Evolutionary conservation across 2,797 vertebrate genomes (phyloP).

Genomic region (Clamator glandarius): DNA sequence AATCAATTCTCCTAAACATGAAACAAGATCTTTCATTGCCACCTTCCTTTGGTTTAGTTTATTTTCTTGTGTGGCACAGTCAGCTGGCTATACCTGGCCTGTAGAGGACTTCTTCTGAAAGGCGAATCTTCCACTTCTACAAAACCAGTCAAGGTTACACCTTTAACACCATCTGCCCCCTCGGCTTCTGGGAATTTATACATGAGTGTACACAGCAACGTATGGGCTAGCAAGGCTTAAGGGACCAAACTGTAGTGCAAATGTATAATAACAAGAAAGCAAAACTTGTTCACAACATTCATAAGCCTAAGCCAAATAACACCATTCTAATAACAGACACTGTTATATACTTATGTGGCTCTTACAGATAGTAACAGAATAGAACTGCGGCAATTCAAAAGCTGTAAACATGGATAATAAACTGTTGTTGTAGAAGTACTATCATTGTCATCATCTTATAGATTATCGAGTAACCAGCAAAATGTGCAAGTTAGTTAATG

Average conservation of each 20-base stretch:
- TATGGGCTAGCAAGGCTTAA: not conserved
- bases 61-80: not conserved
- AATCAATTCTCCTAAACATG: not conserved
- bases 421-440: not conserved
- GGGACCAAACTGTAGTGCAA: not conserved
- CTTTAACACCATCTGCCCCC: not conserved
- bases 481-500: not conserved
- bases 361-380: not conserved
- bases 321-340: not conserved
- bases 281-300: not conserved
- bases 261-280: not conserved
- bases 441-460: not conserved
- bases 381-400: not conserved
- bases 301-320: not conserved
- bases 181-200: not conserved
- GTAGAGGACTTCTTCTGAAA: not conserved
- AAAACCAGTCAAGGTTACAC: not conserved
- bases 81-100: not conserved
- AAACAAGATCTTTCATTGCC: not conserved
- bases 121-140: not conserved
- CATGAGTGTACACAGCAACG: not conserved
- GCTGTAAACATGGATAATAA: not conserved
- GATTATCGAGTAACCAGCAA: not conserved
- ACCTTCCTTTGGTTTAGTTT: not conserved
- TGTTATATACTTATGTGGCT: not conserved